Evolutionary conservation across 1,140 invertebrate genomes (phyloP).

Genomic region (Sminthurides bifidus): DNA sequence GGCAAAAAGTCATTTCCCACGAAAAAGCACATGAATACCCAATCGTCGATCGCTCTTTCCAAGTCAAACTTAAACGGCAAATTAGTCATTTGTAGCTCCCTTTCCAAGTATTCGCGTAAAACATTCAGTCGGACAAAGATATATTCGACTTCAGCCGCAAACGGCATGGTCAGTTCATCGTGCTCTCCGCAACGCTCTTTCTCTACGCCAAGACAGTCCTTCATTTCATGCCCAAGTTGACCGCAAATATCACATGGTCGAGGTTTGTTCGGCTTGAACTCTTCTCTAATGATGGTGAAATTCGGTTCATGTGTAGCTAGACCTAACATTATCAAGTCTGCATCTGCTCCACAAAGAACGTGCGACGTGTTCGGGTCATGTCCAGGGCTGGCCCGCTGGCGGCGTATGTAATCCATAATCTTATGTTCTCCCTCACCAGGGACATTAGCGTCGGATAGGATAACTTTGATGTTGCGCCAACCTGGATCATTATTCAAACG

Average conservation of each 20-base stretch:
- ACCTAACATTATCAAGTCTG: constrained; percentile 97
- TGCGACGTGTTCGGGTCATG: constrained; percentile 98
- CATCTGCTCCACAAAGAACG: constrained; percentile 94
- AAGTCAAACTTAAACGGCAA: constrained; percentile 84
- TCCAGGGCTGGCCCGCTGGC: constrained; percentile 84
- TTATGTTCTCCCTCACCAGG: constrained; percentile 99
- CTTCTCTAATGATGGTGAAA: constrained; percentile 95
- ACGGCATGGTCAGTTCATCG: constrained; percentile 42
- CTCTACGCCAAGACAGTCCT: constrained; percentile 71
- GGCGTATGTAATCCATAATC: constrained; percentile 98
- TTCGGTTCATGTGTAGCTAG: constrained; percentile 97
- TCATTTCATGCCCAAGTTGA: constrained; percentile 88
- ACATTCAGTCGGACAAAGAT: constrained; percentile 88
- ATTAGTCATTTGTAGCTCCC: constrained; percentile 82
- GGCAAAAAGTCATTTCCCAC: constrained; percentile 99
- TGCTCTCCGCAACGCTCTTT: constrained; percentile 39
- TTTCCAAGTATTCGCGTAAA: constrained; percentile 86
- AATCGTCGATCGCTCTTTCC: constrained; percentile 88
- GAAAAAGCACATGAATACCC: constrained; percentile 99
- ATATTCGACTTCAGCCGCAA: constrained; percentile 61
- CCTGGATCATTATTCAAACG: constrained; percentile 87
- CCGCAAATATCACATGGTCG: constrained; percentile 93
- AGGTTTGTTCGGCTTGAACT: constrained; percentile 95
- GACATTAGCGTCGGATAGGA: constrained; percentile 95
- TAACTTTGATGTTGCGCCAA: constrained; percentile 89